phyloP scores from a whole-genome alignment of 2,888 invertebrate species.

The Cheilosia vulpina region DNA sequence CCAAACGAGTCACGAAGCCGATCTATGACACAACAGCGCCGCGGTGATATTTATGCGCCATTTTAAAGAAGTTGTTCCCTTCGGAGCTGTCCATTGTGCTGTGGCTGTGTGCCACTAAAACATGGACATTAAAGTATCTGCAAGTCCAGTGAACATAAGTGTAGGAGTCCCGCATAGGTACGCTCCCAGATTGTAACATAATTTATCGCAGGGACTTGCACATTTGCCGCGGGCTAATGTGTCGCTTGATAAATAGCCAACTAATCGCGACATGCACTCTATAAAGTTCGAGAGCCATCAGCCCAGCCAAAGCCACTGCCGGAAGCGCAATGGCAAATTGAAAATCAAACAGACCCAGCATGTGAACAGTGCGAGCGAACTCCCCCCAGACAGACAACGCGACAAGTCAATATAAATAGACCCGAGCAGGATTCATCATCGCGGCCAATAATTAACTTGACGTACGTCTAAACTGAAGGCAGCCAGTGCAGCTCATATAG shows the following conservation, averaged over 20 bases:
- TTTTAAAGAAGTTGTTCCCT: conserved; percentile 62
- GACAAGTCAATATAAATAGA: conserved; percentile 64
- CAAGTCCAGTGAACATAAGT: conserved; percentile 61
- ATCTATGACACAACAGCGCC: conserved; percentile 53
- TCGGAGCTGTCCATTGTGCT: conserved; percentile 41
- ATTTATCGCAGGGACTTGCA: conserved; percentile 69
- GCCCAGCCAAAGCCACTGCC: conserved; percentile 43
- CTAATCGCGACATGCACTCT: conserved; percentile 75
- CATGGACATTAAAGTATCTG: conserved; percentile 59
- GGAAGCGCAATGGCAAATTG: conserved; percentile 73
- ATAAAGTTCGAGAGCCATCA: conserved; percentile 62
- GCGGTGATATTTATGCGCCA: conserved; percentile 66
- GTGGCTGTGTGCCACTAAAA: conserved; percentile 48
- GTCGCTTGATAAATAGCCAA: conserved; percentile 75
- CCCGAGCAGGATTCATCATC: conserved; percentile 58
- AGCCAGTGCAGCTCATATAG: conserved; percentile 22
- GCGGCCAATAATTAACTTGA: conserved; percentile 71
- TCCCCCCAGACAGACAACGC: too few relatives aligned
- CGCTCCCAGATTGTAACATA: conserved; percentile 69
- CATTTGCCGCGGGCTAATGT: conserved; percentile 71
- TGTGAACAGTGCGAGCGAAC: conserved; percentile 53
- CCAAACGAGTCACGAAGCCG: conserved; percentile 48
- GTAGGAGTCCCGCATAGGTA: conserved; percentile 71
- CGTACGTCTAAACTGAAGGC: conserved; percentile 34
- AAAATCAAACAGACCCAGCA: conserved; percentile 64